Evolutionary conservation across 2,113 vertebrate genomes (phyloP), one percentile per base, ranked within the genome.

Genomic region (Bothrops jararaca): DNA sequence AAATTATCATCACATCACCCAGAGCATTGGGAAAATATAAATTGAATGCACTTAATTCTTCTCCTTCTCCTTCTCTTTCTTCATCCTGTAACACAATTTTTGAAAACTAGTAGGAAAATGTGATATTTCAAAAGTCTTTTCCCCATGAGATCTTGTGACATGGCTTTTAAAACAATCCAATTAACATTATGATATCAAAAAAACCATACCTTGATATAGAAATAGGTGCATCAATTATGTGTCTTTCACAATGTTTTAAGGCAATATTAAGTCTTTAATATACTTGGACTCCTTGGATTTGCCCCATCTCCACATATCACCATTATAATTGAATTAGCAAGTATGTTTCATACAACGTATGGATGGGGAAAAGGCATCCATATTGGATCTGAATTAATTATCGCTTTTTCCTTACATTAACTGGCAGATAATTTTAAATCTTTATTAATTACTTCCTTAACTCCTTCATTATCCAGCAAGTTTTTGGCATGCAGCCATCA

Each of bases 391-490:
- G 34, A 4, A 22, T 52, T 92, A 92, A 94, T 57, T 45, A 86
- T 91, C 93, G 57, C 23, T 8, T 3, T 1, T 94, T 90, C 56
- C 6, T 52, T 58, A 90, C 1, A 1, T 22, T 34, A 91, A 29
- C 60, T 91, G 52, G 29, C 11, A 93, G 57, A 7, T 24, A 26
- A 22, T 13, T 26, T 23, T n/a, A 96, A 80, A 42, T n/a, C 4
- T 91, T 80, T 74, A 93, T 18, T 18, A 80, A 92, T 85, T 56
- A 53, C 42, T 50, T 0, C 42, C 90, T 90, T 93, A 92, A 92
- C 86, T 6, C 53, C 3, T 91, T 89, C 2, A 0, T 12, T 8
- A 89, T 54, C 93, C 34, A 85, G 90, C 60, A n/a, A 87, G 42
- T 6, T 89, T 90, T 93, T 64, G 56, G 54, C 26, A 23, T 54